phyloP scores from a whole-genome alignment of 2,888 invertebrate species.

The Cheilosia pagana region DNA sequence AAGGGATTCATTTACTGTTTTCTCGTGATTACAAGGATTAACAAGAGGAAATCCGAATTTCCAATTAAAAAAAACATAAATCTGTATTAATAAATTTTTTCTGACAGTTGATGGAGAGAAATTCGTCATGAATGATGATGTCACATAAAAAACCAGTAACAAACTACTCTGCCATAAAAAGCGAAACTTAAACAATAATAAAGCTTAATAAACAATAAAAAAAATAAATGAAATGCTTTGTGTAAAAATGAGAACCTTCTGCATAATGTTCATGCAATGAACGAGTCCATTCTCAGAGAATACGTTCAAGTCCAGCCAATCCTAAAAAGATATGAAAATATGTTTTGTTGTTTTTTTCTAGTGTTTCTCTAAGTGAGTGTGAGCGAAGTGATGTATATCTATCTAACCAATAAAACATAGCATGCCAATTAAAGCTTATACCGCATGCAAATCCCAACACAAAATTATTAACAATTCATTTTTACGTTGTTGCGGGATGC shows the following conservation, averaged over 20 bases:
- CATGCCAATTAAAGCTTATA: conserved; percentile 43
- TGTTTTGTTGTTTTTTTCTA: conserved; percentile 42
- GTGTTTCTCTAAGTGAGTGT: conserved; percentile 44
- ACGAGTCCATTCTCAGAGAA: conserved; percentile 83
- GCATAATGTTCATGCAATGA: conserved; percentile 84
- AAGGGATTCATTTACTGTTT: too few species aligned
- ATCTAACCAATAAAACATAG: conserved; percentile 19
- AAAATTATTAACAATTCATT: conserved; percentile 32
- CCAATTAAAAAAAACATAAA: too few species aligned
- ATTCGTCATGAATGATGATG: conserved; percentile 9
- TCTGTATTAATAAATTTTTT: background rate
- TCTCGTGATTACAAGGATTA: too few species aligned
- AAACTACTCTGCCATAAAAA: conserved; percentile 43
- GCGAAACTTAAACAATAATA: conserved; percentile 46
- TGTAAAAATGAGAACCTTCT: conserved; percentile 80
- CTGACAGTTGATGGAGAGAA: background rate
- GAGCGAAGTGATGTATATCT: conserved; percentile 2
- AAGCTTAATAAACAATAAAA: conserved; percentile 22
- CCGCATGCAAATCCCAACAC: conserved; percentile 52
- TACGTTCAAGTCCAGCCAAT: conserved; percentile 83
- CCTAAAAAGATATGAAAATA: conserved; percentile 80
- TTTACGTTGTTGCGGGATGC: conserved; percentile 27
- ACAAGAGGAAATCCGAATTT: too few species aligned
- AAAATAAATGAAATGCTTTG: conserved; percentile 22
- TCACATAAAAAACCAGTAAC: conserved; percentile 4